Evolutionary conservation across 2,113 vertebrate species (phyloP), one percentile per base, ranked within the genome.

Genomic region (Neodontobutis hainanensis): DNA sequence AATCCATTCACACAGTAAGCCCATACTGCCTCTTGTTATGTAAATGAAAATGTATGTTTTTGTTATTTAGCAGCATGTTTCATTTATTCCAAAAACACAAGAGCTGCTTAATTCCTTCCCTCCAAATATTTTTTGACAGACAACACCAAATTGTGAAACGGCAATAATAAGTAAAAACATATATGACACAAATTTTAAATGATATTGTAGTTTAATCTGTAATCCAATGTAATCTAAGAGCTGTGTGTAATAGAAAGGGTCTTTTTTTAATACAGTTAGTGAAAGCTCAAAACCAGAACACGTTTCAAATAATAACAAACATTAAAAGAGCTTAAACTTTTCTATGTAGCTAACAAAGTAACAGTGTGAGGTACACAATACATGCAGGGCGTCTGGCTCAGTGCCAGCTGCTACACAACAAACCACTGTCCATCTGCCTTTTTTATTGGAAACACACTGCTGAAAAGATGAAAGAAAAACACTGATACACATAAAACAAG

Each of bases 401-500:
- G 56, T 43, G 87, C 82, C 82, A 87, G 56, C 69, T 14, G 62
- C 76, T 58, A 49, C 55, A 76, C 52, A 80, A 72, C 75, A 76
- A 72, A 71, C 77, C 68, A 85, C 48, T 69, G 68, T 69, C 82
- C 75, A 80, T 80, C 78, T 82, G 81, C 73, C 75, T 73, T 71
- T 80, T 70, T 72, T 44, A 61, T 57, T 61, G 34, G 27, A 12
- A 75, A 65, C 66, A 71, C 62, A 77, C 5, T 16, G 15, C 36
- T 43, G 10, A 58, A 40, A 38, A 43, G 38, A 58, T 43, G 9
- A 8, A 7, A 11, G 15, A 12, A 19, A 11, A 43, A 58, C 40
- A 58, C n/a, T 11, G 38, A 15, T 57, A 57, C 14, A 46, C 10
- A 40, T 9, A 10, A 16, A 9, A 40, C 5, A 46, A 46, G 6